Conservation (phyloP, 2,888 invertebrate genomes). For the Sericinus montela region DNA sequence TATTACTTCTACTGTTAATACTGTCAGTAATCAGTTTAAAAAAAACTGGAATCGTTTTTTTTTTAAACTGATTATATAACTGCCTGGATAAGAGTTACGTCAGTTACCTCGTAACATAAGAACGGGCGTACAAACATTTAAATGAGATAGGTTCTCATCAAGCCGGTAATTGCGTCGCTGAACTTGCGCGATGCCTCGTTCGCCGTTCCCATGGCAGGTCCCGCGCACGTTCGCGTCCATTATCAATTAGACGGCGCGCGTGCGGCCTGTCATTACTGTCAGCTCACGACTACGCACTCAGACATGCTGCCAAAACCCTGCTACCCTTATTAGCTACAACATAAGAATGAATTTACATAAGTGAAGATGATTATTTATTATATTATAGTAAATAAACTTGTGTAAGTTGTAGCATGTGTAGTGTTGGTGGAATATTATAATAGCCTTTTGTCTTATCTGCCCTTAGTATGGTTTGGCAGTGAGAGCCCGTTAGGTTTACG, state of each 20-base stretch:
- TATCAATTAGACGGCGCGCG: constrained; percentile 77
- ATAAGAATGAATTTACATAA: not conserved
- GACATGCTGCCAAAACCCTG: constrained; percentile 31
- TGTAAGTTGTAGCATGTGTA: too few species aligned
- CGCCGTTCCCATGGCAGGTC: constrained; percentile 52
- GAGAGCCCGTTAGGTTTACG: too few species aligned
- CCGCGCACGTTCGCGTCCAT: constrained; percentile 65
- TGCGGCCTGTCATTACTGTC: constrained; percentile 69
- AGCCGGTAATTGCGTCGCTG: constrained; percentile 38
- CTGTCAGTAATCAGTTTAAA: too few species aligned
- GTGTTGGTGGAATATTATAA: too few species aligned
- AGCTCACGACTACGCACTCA: constrained; percentile 62
- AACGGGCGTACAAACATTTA: constrained; percentile 25
- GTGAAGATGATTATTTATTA: not conserved
- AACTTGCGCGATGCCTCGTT: constrained; percentile 18
- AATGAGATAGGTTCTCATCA: constrained; percentile 33
- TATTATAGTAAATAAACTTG: too few species aligned
- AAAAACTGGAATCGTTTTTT: too few species aligned
- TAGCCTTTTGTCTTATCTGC: too few species aligned
- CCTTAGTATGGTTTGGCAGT: too few species aligned
- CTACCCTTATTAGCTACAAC: not conserved
- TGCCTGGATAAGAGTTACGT: too few species aligned
- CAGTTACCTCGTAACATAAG: constrained; percentile 1
- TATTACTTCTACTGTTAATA: too few species aligned
- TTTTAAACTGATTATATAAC: too few species aligned